Percentiles rank a stretch among this genome's conserved stretches.
Evolutionary conservation across 2,113 vertebrate genomes (phyloP).

Genomic region (Leucosticte australis): DNA sequence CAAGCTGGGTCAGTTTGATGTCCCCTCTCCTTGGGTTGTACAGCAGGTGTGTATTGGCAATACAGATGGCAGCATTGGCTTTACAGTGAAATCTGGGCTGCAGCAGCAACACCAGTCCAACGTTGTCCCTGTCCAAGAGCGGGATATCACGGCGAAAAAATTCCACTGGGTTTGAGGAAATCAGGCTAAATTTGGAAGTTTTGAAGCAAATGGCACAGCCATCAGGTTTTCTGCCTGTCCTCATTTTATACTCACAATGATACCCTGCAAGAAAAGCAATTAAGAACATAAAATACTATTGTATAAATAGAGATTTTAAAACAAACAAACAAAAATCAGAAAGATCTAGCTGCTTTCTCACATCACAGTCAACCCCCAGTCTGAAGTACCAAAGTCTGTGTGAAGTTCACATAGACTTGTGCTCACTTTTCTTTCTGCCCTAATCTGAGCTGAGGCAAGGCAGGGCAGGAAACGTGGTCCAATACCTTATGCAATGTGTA

Average conservation of each 20-base stretch:
- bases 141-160: constrained; percentile 84
- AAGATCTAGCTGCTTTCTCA: background rate
- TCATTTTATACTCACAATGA: constrained; percentile 92
- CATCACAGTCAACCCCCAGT: background rate
- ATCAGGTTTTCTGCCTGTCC: constrained; percentile 91
- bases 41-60: constrained; percentile 95
- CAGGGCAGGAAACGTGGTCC: background rate
- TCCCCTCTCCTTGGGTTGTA: constrained; percentile 95
- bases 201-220: constrained; percentile 93
- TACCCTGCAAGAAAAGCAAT: constrained; percentile 79
- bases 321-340: background rate
- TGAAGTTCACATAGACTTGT: background rate
- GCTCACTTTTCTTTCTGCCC: background rate
- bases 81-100: constrained; percentile 68
- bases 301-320: background rate
- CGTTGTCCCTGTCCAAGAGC: constrained; percentile 93
- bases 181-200: constrained; percentile 83
- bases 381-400: background rate
- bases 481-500: background rate
- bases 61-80: constrained; percentile 69
- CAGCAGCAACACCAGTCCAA: constrained; percentile 88
- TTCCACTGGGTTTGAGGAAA: constrained; percentile 87
- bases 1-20: constrained; percentile 93
- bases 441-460: background rate
- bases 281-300: background rate